A percentile compares a stretch with the other conserved stretches of the same genome.
phyloP scores from a whole-genome alignment of 2,113 vertebrate genomes.

The Circaetus cinerascens region DNA sequence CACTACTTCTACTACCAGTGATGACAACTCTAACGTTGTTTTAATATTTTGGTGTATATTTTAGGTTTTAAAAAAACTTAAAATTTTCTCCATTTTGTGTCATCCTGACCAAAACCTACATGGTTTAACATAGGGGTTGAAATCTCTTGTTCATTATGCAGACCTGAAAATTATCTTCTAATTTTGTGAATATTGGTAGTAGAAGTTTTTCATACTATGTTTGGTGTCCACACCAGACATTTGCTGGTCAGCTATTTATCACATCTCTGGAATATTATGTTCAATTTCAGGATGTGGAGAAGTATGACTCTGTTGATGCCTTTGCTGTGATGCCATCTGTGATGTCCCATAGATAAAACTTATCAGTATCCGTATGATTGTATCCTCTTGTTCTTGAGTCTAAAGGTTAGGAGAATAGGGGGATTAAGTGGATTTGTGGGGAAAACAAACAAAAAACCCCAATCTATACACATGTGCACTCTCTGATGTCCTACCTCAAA shows the following conservation, averaged over 20 bases:
- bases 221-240: background rate
- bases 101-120: background rate
- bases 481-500: background rate
- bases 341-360: background rate
- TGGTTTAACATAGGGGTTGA: background rate
- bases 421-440: background rate
- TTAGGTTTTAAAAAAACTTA: background rate
- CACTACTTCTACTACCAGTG: background rate
- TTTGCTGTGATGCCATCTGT: background rate
- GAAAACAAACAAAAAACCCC: background rate
- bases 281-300: background rate
- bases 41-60: background rate
- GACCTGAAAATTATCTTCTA: background rate
- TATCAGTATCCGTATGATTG: rapidly evolving
- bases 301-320: rapidly evolving
- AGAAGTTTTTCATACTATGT: background rate
- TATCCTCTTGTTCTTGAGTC: background rate
- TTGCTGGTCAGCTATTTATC: background rate
- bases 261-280: background rate
- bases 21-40: background rate
- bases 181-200: background rate
- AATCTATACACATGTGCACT: background rate
- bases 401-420: background rate
- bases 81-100: background rate
- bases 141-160: background rate